phyloP scores from a whole-genome alignment of 2,113 vertebrate genomes.

The Mesoclemmys tuberculata region DNA sequence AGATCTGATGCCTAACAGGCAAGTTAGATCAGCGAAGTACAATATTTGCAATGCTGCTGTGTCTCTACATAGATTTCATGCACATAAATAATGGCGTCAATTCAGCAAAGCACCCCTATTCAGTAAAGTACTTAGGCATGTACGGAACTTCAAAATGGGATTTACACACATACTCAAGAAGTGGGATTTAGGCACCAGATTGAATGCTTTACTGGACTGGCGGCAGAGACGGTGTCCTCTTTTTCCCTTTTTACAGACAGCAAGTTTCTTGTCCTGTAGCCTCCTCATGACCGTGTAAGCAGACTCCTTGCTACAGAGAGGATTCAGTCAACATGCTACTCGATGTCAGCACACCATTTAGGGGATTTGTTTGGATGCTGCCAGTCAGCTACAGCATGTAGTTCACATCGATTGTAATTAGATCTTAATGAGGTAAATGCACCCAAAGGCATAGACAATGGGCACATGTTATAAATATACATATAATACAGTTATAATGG shows the following conservation, averaged over 20 bases:
- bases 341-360: not conserved
- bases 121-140: not conserved
- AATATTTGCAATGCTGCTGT: not conserved
- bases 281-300: not conserved
- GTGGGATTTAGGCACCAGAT: not conserved
- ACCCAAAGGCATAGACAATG: constrained; percentile 58
- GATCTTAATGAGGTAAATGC: constrained; percentile 58
- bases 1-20: not conserved
- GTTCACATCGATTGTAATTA: constrained; percentile 27
- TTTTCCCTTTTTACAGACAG: not conserved
- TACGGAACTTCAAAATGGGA: not conserved
- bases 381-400: constrained; percentile 61
- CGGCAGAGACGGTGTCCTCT: not conserved
- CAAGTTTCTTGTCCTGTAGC: not conserved
- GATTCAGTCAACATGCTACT: not conserved
- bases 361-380: constrained; percentile 15
- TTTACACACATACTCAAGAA: not conserved
- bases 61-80: not conserved
- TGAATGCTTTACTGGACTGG: not conserved
- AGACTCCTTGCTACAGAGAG: not conserved
- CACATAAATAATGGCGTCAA: not conserved
- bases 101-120: not conserved
- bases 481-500: constrained; percentile 49
- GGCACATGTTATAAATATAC: constrained; percentile 56
- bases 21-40: not conserved